A percentile compares a stretch with the other conserved stretches of the same genome.
These are phyloP conservation scores for Prenolepis imparis DNA, from an alignment of 2,888 invertebrate genomes.

Conservation along the genomic window DNA sequence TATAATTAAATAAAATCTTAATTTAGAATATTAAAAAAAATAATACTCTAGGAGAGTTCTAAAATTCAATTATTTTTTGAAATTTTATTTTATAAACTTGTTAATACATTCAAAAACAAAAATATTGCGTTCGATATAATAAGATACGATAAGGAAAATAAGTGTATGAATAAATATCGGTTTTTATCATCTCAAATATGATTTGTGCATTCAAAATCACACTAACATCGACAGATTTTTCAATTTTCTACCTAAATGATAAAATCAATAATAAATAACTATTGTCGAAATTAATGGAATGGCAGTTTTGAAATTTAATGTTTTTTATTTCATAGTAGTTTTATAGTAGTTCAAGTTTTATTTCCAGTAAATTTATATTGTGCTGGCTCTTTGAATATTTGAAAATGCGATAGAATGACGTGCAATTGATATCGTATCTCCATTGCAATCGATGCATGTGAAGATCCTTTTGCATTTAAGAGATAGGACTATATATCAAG, in stretches of 20 bases:
- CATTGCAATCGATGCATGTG: conserved; percentile 24
- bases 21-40: neutral
- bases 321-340: neutral
- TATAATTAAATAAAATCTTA: neutral
- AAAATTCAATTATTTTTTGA: neutral
- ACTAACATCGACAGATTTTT: neutral
- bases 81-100: conserved; percentile 12
- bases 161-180: neutral
- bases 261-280: conserved; percentile 4
- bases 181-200: neutral
- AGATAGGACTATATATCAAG: conserved; percentile 32
- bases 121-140: neutral
- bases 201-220: conserved; percentile 6
- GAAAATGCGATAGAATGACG: conserved; percentile 16
- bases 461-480: conserved; percentile 28
- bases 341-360: too few relatives aligned
- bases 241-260: neutral
- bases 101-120: neutral
- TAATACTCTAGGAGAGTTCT: neutral
- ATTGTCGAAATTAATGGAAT: conserved; percentile 16
- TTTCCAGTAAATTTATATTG: conserved; percentile 2
- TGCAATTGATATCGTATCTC: conserved; percentile 33
- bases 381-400: conserved; percentile 25
- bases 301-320: neutral
- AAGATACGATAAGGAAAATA: conserved; percentile 10